These are phyloP conservation scores for Rhagonycha lutea DNA, from an alignment of 2,888 invertebrate species.

Conservation along the genomic window DNA sequence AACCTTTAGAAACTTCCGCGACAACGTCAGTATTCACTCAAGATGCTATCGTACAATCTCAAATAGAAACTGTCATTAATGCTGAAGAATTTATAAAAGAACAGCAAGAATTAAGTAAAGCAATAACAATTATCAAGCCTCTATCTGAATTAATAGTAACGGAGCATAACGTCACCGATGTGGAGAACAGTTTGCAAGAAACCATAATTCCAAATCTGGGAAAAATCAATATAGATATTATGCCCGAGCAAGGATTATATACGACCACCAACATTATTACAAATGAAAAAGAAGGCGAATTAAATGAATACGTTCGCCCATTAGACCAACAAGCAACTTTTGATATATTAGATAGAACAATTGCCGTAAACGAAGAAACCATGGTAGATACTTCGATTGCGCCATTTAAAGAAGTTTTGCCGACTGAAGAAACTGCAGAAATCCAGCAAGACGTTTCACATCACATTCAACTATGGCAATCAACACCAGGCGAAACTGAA, in stretches of 20 bases:
- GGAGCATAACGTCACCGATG: conserved; percentile 61
- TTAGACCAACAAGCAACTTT: conserved; percentile 59
- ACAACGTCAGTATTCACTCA: conserved; percentile 54
- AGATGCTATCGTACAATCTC: conserved; percentile 55
- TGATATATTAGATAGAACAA: conserved; percentile 58
- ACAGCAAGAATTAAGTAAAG: conserved; percentile 53
- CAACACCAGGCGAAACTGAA: conserved; percentile 60
- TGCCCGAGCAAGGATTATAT: conserved; percentile 63
- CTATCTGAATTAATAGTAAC: conserved; percentile 59
- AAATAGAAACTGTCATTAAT: conserved; percentile 55
- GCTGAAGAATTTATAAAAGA: conserved; percentile 55
- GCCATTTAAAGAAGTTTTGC: conserved; percentile 53
- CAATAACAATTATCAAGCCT: conserved; percentile 57
- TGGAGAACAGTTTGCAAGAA: conserved; percentile 53
- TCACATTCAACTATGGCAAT: conserved; percentile 56
- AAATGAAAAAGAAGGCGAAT: conserved; percentile 58
- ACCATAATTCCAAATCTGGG: conserved; percentile 61
- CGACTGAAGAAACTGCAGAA: conserved; percentile 53
- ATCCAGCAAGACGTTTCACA: conserved; percentile 55
- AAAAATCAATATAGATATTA: conserved; percentile 60
- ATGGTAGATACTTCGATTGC: conserved; percentile 55
- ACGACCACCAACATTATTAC: conserved; percentile 64
- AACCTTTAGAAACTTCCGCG: conserved; percentile 52
- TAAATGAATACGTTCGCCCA: conserved; percentile 51
- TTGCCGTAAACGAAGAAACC: conserved; percentile 58